A percentile compares a stretch with the other conserved stretches of the same genome.
phyloP scores from a whole-genome alignment of 2,888 invertebrate species.

The Ctenicera cuprea region DNA sequence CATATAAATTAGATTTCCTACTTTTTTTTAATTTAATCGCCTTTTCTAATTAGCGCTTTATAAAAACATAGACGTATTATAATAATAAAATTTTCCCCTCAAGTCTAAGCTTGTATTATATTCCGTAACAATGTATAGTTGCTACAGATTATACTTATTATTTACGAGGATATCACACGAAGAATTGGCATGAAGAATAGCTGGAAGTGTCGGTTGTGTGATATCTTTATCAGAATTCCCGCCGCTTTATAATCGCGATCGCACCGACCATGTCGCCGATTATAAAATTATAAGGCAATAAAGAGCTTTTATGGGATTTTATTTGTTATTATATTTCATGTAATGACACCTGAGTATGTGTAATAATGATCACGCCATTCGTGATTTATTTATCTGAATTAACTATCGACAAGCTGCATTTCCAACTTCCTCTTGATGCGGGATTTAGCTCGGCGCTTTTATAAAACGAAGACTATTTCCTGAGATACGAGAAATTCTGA shows the following conservation, averaged over 20 bases:
- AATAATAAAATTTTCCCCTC: neutral
- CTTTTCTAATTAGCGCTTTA: no score
- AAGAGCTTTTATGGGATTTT: slow-evolving; percentile 62
- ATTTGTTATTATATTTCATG: slow-evolving; percentile 63
- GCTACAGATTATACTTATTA: neutral
- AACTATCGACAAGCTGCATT: slow-evolving; percentile 43
- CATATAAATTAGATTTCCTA: slow-evolving; percentile 1
- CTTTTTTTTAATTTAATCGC: neutral
- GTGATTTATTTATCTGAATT: slow-evolving; percentile 49
- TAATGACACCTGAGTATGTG: slow-evolving; percentile 60
- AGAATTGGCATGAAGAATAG: slow-evolving; percentile 10
- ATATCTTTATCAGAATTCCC: slow-evolving; percentile 46
- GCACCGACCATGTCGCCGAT: slow-evolving; percentile 59
- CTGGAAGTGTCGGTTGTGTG: slow-evolving; percentile 2
- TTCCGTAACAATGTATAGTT: slow-evolving; percentile 10
- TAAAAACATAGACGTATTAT: no score
- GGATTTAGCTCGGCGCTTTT: neutral
- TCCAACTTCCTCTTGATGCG: slow-evolving; percentile 34
- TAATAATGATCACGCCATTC: slow-evolving; percentile 56
- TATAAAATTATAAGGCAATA: slow-evolving; percentile 64
- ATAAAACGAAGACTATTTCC: neutral
- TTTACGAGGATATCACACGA: slow-evolving; percentile 28
- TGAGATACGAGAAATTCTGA: no score
- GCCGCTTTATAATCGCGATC: slow-evolving; percentile 51
- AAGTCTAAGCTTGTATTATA: neutral